These are phyloP conservation scores for Ylistrum balloti DNA, from an alignment of 1,140 invertebrate species.

Conservation along the genomic window DNA sequence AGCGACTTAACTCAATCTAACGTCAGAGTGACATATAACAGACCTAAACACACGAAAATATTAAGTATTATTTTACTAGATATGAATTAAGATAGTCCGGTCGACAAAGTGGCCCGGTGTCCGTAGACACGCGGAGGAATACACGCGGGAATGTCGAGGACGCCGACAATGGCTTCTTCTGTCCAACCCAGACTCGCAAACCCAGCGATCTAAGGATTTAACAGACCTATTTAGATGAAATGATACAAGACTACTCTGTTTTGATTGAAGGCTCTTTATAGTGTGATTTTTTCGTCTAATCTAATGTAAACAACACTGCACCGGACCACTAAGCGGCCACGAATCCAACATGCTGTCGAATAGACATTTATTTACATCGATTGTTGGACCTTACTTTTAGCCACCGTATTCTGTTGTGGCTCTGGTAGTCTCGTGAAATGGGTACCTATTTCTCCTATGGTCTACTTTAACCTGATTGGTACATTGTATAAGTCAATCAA, in stretches of 20 bases:
- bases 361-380: conserved; percentile 5
- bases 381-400: neutral
- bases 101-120: conserved; percentile 36
- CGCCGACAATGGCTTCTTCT: conserved; percentile 31
- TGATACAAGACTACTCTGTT: conserved; percentile 34
- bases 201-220: conserved; percentile 26
- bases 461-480: no score
- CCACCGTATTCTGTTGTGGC: neutral
- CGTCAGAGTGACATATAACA: conserved; percentile 27
- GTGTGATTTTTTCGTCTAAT: neutral
- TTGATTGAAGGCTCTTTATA: conserved; percentile 35
- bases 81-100: conserved; percentile 39
- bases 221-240: neutral
- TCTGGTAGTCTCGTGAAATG: neutral
- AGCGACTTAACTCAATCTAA: conserved; percentile 38
- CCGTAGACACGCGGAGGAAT: conserved; percentile 36
- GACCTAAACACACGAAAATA: conserved; percentile 38
- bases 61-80: conserved; percentile 40
- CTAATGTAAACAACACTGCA: conserved; percentile 4
- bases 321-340: neutral
- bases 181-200: conserved; percentile 13
- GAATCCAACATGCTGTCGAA: neutral
- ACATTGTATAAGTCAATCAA: no score
- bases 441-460: neutral
- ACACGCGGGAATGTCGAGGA: conserved; percentile 14